A percentile compares a stretch with the other conserved stretches of the same genome.
phyloP scores from a whole-genome alignment of 2,113 vertebrate genomes.

The Ceyx cyanopectus region DNA sequence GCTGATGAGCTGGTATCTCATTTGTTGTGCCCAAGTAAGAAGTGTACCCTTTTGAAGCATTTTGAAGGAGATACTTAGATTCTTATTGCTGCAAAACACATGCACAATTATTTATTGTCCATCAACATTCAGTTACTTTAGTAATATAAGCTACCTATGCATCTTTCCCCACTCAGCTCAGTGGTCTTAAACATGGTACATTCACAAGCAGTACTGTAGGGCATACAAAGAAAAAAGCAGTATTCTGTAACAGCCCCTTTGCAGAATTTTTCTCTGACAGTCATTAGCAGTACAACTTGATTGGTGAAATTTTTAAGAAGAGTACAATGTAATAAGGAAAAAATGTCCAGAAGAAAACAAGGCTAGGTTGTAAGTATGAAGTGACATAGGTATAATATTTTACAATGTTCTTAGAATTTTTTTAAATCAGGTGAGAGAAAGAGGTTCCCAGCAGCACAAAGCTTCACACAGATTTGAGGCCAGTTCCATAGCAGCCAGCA shows the following conservation, averaged over 20 bases:
- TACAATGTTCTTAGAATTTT: background rate
- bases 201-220: background rate
- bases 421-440: background rate
- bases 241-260: background rate
- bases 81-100: background rate
- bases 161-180: background rate
- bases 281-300: background rate
- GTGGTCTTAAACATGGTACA: accelerated
- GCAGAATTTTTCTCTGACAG: background rate
- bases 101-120: background rate
- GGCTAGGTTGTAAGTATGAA: no score
- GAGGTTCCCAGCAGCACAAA: background rate
- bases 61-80: background rate
- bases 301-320: background rate
- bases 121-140: background rate
- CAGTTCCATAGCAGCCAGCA: background rate
- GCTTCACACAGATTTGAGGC: background rate
- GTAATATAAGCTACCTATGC: background rate
- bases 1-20: background rate
- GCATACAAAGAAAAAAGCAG: background rate
- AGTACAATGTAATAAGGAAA: accelerated
- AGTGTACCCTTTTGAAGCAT: background rate
- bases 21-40: background rate
- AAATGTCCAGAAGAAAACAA: background rate
- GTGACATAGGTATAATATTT: background rate